These are phyloP conservation scores for Oscheius sp. DNA, from an alignment of 2,888 invertebrate genomes.

Conservation along the genomic window DNA sequence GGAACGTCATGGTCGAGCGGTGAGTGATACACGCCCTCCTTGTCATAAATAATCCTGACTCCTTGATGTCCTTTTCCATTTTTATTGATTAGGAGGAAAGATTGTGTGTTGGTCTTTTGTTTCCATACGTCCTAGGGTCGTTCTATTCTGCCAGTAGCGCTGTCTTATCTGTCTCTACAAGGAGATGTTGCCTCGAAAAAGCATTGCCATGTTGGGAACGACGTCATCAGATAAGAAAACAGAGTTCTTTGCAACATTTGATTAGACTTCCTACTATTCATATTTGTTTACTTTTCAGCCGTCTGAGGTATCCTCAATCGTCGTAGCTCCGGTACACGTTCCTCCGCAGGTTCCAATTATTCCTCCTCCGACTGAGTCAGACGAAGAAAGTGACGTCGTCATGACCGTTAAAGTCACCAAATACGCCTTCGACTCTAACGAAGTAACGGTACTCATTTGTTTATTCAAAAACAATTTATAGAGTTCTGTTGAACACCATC, in stretches of 20 bases:
- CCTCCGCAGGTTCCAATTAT: slow-evolving; percentile 12
- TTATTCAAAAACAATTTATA: not conserved
- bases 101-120: slow-evolving; percentile 11
- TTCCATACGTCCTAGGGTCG: not conserved
- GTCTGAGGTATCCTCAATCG: slow-evolving; percentile 11
- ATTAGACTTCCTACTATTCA: slow-evolving; percentile 1
- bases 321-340: not conserved
- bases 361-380: slow-evolving; percentile 18
- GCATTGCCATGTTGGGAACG: slow-evolving; percentile 22
- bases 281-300: slow-evolving; percentile 16
- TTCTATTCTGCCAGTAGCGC: slow-evolving; percentile 14
- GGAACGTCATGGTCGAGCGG: slow-evolving; percentile 35
- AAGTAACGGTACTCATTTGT: slow-evolving; percentile 7
- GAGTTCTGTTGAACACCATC: slow-evolving; percentile 4
- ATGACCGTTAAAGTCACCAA: slow-evolving; percentile 22
- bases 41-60: not conserved
- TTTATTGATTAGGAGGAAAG: not conserved
- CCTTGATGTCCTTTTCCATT: not conserved
- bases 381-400: slow-evolving; percentile 14
- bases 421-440: slow-evolving; percentile 20
- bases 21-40: too few relatives aligned
- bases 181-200: slow-evolving; percentile 21
- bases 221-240: slow-evolving; percentile 21
- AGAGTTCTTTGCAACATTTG: slow-evolving; percentile 16
- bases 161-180: slow-evolving; percentile 10